These are phyloP conservation scores for Brachyhypopomus gauderio DNA, from an alignment of 2,113 vertebrate species.

Conservation along the genomic window DNA sequence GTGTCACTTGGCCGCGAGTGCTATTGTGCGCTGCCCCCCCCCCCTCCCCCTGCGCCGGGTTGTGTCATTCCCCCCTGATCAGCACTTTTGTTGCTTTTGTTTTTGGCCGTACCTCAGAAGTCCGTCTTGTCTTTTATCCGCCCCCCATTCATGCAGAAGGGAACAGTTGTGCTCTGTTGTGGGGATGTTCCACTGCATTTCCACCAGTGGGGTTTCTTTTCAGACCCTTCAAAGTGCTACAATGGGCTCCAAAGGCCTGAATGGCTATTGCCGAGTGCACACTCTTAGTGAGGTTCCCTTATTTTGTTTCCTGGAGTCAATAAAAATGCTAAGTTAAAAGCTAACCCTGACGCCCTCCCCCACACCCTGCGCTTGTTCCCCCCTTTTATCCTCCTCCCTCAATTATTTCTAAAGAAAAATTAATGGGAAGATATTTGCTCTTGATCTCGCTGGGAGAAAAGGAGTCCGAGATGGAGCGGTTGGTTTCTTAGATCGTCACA, in stretches of 20 bases:
- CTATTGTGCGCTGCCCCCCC: slow-evolving; percentile 86
- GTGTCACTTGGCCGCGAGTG: slow-evolving; percentile 93
- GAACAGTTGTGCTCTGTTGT: slow-evolving; percentile 99
- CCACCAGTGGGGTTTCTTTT: slow-evolving; percentile 99
- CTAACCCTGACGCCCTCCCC: slow-evolving; percentile 73
- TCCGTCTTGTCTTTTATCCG: slow-evolving; percentile 99
- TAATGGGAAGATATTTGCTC: slow-evolving; percentile 59
- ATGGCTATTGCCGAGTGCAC: slow-evolving; percentile 96
- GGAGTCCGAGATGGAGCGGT: not conserved
- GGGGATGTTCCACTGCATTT: slow-evolving; percentile 99
- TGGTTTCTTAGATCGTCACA: not conserved
- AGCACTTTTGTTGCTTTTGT: slow-evolving; percentile 99
- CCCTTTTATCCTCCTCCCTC: slow-evolving; percentile 66
- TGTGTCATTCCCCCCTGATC: slow-evolving; percentile 98
- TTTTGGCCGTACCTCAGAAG: slow-evolving; percentile 98
- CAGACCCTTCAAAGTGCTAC: slow-evolving; percentile 94
- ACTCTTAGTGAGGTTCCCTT: slow-evolving; percentile 92
- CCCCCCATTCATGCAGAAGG: slow-evolving; percentile 98
- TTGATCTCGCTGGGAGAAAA: slow-evolving; percentile 42
- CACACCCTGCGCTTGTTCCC: slow-evolving; percentile 68
- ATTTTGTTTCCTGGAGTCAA: slow-evolving; percentile 99
- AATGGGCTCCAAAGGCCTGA: slow-evolving; percentile 90
- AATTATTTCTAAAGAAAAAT: slow-evolving; percentile 74
- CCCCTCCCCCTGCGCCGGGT: slow-evolving; percentile 82
- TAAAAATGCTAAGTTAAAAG: slow-evolving; percentile 97